A percentile compares a stretch with the other conserved stretches of the same genome.
Conservation (phyloP, 2,113 vertebrate species). For the Xenotilapia longispinis region DNA sequence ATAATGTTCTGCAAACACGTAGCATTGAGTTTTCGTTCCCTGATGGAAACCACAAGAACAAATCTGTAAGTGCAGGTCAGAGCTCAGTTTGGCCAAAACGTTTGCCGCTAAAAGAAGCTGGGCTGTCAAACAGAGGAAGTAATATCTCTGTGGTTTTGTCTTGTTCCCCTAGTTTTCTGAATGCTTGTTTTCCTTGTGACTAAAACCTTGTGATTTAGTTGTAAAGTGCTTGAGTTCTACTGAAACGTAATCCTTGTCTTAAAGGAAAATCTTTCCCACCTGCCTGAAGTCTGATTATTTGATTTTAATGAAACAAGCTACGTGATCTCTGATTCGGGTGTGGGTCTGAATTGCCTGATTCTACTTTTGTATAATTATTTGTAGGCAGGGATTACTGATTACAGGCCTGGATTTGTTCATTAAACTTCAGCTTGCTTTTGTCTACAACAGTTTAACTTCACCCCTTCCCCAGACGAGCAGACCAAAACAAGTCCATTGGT, state of each 20-base stretch:
- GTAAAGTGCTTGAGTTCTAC: not conserved
- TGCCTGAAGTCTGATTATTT: not conserved
- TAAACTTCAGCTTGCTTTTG: not conserved
- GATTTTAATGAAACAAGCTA: not conserved
- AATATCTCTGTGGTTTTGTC: not conserved
- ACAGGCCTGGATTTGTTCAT: not conserved
- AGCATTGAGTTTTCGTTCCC: not conserved
- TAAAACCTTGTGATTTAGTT: not conserved
- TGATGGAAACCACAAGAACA: not conserved
- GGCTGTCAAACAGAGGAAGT: not conserved
- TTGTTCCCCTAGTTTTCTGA: not conserved
- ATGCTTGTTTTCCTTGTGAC: not conserved
- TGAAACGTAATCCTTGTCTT: not conserved
- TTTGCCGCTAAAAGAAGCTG: not conserved
- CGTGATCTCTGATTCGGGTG: not conserved
- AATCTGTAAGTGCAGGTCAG: not conserved
- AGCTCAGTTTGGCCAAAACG: not conserved
- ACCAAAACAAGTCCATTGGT: not conserved
- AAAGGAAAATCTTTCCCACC: not conserved
- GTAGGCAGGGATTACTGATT: not conserved
- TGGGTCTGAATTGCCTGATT: not conserved
- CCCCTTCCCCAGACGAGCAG: not conserved
- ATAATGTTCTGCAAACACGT: not conserved
- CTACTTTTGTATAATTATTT: not conserved
- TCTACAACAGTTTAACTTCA: not conserved